A percentile compares a stretch with the other conserved stretches of the same genome.
Evolutionary conservation across 2,888 invertebrate species (phyloP).

Genomic region (Pseudococcus jackbeardsleyi): DNA sequence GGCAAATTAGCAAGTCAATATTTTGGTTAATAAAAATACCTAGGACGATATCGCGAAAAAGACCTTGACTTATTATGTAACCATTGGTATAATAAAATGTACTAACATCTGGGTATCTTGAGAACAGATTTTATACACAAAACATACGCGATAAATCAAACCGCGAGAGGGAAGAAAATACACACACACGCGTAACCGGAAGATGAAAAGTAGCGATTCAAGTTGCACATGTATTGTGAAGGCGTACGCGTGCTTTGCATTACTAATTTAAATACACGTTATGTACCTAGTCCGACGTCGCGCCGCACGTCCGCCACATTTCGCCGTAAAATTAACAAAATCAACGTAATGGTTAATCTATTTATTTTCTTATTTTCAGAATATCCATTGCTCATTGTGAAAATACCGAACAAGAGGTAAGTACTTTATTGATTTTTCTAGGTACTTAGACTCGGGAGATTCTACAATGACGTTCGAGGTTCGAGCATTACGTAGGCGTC

Average conservation of each 20-base stretch:
- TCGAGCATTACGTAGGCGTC: constrained; percentile 11
- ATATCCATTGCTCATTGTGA: constrained; percentile 31
- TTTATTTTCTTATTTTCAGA: constrained; percentile 36
- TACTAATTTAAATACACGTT: constrained; percentile 30
- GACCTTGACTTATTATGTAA: constrained; percentile 23
- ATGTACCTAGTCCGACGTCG: constrained; percentile 9
- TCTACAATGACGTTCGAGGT: constrained; percentile 12
- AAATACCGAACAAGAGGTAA: constrained; percentile 1
- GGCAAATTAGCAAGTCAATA: not conserved
- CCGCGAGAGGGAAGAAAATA: not conserved
- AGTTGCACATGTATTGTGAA: constrained; percentile 43
- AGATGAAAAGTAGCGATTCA: constrained; percentile 47
- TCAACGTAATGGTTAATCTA: constrained; percentile 18
- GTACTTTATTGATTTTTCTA: constrained; percentile 22
- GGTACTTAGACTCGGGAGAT: not conserved
- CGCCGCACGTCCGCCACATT: no score
- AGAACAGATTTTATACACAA: constrained; percentile 16
- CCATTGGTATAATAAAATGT: not conserved
- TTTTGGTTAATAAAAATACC: not conserved
- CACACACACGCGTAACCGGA: constrained; percentile 7
- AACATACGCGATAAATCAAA: not conserved
- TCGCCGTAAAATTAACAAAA: constrained; percentile 14
- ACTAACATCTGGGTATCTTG: not conserved
- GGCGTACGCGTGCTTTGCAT: constrained; percentile 48
- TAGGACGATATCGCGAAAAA: not conserved